These are phyloP conservation scores for Apteryx owenii DNA, from an alignment of 2,113 vertebrate species.

Conservation along the genomic window DNA sequence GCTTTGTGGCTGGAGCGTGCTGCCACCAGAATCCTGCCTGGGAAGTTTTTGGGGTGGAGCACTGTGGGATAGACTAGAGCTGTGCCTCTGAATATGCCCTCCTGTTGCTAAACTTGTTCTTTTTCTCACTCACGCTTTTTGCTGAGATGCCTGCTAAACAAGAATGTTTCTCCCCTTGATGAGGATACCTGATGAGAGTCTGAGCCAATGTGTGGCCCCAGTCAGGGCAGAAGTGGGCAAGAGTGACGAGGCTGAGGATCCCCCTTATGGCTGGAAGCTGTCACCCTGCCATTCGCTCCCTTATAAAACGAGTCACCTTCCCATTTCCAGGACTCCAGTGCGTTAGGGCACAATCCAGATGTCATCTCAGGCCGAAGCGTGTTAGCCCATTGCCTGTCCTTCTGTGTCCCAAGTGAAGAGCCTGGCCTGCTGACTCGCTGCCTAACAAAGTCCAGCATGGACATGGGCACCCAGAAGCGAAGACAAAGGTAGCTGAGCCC, in stretches of 20 bases:
- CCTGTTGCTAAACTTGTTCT: not conserved
- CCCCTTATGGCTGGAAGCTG: not conserved
- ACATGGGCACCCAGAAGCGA: not conserved
- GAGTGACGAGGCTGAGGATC: not conserved
- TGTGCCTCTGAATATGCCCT: not conserved
- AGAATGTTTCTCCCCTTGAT: not conserved
- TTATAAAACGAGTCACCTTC: not conserved
- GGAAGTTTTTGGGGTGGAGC: not conserved
- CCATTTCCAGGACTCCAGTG: not conserved
- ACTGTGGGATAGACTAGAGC: not conserved
- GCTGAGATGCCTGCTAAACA: rapidly evolving
- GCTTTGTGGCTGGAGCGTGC: not conserved
- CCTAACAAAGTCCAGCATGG: not conserved
- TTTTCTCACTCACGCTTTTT: rapidly evolving
- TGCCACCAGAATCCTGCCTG: not conserved
- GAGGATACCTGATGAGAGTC: not conserved
- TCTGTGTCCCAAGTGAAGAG: not conserved
- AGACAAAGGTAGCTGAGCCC: not conserved
- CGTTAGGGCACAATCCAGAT: not conserved
- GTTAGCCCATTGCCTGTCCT: constrained; percentile 13
- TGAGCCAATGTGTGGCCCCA: not conserved
- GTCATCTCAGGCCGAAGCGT: constrained; percentile 2
- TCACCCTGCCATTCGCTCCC: not conserved
- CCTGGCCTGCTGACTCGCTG: not conserved
- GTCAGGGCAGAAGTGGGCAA: not conserved